phyloP scores from a whole-genome alignment of 2,113 vertebrate species.

The Thomomys bottae region DNA sequence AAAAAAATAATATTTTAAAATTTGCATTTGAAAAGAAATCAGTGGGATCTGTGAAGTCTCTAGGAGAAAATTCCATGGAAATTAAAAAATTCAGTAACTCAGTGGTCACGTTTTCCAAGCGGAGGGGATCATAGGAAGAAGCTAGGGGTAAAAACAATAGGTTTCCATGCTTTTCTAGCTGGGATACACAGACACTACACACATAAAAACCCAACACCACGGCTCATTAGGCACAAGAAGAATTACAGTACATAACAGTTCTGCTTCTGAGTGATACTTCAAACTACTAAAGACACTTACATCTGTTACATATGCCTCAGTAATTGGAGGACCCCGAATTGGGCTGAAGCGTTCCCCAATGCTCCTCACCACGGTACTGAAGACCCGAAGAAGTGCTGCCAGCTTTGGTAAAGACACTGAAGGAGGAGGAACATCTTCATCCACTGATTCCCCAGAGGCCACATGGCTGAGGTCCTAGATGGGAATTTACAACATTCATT shows the following conservation, averaged over 20 bases:
- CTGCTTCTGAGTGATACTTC: conserved; percentile 8
- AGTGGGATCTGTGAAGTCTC: not conserved
- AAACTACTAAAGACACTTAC: conserved; percentile 85
- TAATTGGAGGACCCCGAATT: conserved; percentile 95
- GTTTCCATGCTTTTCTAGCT: not conserved
- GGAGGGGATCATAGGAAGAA: too few species aligned
- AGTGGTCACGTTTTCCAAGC: not conserved
- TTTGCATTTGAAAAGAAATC: not conserved
- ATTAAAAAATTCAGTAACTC: not conserved
- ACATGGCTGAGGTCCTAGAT: conserved; percentile 96
- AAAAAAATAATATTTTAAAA: not conserved
- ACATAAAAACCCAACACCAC: not conserved
- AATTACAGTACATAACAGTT: not conserved
- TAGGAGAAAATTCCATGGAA: not conserved
- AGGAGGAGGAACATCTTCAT: conserved; percentile 97
- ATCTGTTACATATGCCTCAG: conserved; percentile 95
- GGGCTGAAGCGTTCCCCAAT: conserved; percentile 98
- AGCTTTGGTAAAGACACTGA: conserved; percentile 97
- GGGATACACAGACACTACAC: not conserved
- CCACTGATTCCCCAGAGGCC: conserved; percentile 91
- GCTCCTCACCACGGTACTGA: conserved; percentile 98
- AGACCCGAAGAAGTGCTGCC: conserved; percentile 96
- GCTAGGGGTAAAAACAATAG: not conserved
- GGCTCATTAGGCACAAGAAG: conserved; percentile 1
- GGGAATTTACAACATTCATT: conserved; percentile 54